Evolutionary conservation across 2,113 vertebrate species (phyloP).

Genomic region (Hippocampus comes): DNA sequence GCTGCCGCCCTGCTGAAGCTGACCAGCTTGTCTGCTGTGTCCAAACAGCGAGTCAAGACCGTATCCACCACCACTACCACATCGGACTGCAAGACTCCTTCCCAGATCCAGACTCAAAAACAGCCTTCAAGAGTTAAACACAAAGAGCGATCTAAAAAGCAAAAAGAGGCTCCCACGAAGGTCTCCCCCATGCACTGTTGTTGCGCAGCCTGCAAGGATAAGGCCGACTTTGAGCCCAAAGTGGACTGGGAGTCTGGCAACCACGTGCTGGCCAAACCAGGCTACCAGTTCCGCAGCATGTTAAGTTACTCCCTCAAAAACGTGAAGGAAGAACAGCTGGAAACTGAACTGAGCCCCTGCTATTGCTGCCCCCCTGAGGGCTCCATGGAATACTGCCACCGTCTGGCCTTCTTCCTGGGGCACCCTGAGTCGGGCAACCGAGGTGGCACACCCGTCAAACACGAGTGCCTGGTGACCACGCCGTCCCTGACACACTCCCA

Average conservation of each 20-base stretch:
- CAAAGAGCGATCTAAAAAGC: constrained; percentile 45
- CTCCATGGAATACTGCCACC: constrained; percentile 81
- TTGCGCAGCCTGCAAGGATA: constrained; percentile 75
- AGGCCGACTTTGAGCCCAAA: constrained; percentile 65
- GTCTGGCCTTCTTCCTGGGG: constrained; percentile 86
- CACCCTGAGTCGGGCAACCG: constrained; percentile 62
- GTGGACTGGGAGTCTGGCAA: constrained; percentile 65
- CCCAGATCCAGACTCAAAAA: constrained; percentile 20
- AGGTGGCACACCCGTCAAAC: constrained; percentile 78
- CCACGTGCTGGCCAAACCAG: constrained; percentile 62
- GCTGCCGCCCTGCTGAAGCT: constrained; percentile 90
- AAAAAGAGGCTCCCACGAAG: constrained; percentile 33
- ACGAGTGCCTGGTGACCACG: constrained; percentile 80
- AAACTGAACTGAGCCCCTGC: constrained; percentile 72
- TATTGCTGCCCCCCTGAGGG: constrained; percentile 75
- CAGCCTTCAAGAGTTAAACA: constrained; percentile 62
- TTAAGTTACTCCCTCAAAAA: constrained; percentile 69
- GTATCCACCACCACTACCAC: constrained; percentile 61
- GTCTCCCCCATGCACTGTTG: constrained; percentile 48
- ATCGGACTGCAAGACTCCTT: constrained; percentile 38
- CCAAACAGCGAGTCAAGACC: constrained; percentile 61
- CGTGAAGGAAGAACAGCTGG: constrained; percentile 73
- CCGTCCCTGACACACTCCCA: constrained; percentile 66
- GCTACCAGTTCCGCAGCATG: constrained; percentile 69
- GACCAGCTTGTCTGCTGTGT: constrained; percentile 78